phyloP scores from a whole-genome alignment of 2,797 vertebrate species.

The Sylvia borin region DNA sequence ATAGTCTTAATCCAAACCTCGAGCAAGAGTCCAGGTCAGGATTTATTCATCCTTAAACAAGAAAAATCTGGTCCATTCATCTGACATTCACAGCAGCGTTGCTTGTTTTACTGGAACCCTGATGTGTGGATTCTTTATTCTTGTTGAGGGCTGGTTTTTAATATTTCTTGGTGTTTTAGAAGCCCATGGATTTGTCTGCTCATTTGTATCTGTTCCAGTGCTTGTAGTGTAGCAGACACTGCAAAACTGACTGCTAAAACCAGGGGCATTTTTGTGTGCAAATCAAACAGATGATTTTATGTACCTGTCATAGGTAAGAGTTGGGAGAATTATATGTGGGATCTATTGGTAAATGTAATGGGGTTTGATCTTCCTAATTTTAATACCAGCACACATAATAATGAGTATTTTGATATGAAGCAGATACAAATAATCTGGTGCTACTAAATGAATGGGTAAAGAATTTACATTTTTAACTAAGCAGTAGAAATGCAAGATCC shows the following conservation, averaged over 20 bases:
- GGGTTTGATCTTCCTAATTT: background rate
- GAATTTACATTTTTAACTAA: background rate
- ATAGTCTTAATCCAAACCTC: background rate
- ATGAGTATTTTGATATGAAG: background rate
- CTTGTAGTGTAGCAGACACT: background rate
- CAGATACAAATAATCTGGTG: background rate
- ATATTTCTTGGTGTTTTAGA: background rate
- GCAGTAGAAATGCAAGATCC: background rate
- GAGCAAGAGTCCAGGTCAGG: background rate
- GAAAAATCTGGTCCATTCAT: background rate
- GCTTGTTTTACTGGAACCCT: background rate
- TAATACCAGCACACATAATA: background rate
- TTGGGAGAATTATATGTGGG: fast-evolving
- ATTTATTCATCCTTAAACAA: background rate
- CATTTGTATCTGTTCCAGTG: background rate
- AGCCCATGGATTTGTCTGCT: background rate
- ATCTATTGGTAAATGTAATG: background rate
- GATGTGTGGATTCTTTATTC: background rate
- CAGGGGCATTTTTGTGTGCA: background rate
- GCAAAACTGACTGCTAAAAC: background rate
- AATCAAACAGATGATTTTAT: background rate
- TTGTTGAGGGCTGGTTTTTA: background rate
- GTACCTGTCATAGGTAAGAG: background rate
- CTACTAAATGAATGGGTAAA: background rate
- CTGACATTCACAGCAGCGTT: background rate